Base-by-base conservation (phyloP, 1,140 invertebrate genomes). In the Anagrus nilaparvatae region DNA sequence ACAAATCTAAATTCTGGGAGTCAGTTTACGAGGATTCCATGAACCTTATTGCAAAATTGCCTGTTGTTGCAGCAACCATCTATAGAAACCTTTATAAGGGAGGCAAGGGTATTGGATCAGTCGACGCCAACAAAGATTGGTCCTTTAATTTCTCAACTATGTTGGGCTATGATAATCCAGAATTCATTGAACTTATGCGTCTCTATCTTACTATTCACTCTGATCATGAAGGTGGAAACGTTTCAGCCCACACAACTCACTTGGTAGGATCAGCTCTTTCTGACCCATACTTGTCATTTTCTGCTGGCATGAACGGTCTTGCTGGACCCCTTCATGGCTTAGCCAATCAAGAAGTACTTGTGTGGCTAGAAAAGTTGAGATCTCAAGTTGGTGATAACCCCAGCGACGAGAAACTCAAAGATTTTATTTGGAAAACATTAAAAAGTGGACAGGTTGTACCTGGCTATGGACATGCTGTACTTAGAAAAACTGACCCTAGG, bases 151-250 rank as follows among this genome's bases (percentile, higher is more conserved):
- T 97, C 64, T 75, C 82, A 37, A 77, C 74, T 49, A 95, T 96
- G 89, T 73, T 97, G 10, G 93, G 93, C 31, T 96, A 87, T 67
- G 84, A 91, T 38, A 78, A 90, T 55, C 68, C 77, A 8, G 61
- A 84, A 51, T 97, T 97, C 67, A 84, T 82, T 21, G 94, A 98
- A 61, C 76, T 97, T 20, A 83, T 97, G 82, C 76, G 94, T 45
- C 75, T 97, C 12, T 97, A 97, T 59, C 75, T 97, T 44, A 95
- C 93, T 34, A 96, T 97, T 53, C 94, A 97, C 75, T 87, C 84
- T 69, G 91, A 96, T 61, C 90, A 95, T 69, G 90, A 95, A 67
- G 91, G 93, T 48, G 93, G 93, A 48, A 97, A 97, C 62, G 94
- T 97, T 1, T 86, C 82, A 13, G 93, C 94, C 5, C 94, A 97